Evolutionary conservation across 2,888 invertebrate genomes (phyloP), one percentile per base, ranked within the genome.

Genomic region (Cheilosia grossa): DNA sequence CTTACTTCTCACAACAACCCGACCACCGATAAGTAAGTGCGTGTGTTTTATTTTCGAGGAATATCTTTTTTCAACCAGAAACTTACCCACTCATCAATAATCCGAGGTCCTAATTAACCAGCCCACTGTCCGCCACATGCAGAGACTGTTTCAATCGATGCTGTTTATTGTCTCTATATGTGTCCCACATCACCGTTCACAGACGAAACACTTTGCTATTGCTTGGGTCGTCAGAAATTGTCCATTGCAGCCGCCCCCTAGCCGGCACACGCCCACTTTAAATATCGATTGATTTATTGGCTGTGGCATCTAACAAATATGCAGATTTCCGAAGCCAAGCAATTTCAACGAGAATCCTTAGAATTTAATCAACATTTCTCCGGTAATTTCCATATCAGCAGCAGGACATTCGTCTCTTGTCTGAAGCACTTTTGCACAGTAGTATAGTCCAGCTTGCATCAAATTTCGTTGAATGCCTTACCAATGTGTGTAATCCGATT

Each of bases 401-500:
- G 27, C 59, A 74, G 67, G 51, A 74, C 63, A 74, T 64, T 82
- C 63, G 59, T 82, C 64, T 59, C 47, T 15, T 19, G 2, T 54
- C 27, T 21, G 27, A 19, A 27, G 49, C 42, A 27, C 10, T 59
- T 27, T 37, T n/a, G 33, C 33, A 44, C 40, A 17, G 51, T 27
- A 13, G 54, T 27, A 13, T 37, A 19, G 13, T 13, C 21, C 21
- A 4, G 49, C 4, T 44, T n/a, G 10, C 59, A 75, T 82, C 58
- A 53, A 75, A 64, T 70, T 69, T 75, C 58, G 42, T 64, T 37
- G 49, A 73, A 61, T 67, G 15, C 49, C 61, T 53, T 67, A 10
- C 49, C 61, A 59, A 56, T 56, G 37, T 37, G 37, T 75, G 64
- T 82, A 75, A 70, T 69, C 81, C 70, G 58, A 70, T 82, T 74